Conservation (phyloP, 2,113 vertebrate genomes). For the Struthio camelus region DNA sequence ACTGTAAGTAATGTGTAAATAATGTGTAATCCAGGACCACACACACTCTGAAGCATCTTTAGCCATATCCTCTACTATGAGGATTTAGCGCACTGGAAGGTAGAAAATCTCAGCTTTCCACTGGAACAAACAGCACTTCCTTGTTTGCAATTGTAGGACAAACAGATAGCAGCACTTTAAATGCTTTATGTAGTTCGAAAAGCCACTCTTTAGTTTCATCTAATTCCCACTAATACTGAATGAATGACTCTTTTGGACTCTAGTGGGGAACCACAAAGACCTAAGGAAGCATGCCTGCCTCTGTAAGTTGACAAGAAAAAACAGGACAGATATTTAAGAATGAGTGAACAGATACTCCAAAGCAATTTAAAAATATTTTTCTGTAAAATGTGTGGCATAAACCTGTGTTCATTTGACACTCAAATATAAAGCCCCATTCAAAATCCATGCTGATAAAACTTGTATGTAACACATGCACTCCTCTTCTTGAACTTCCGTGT, state of each 20-base stretch:
- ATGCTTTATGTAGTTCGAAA: neutral
- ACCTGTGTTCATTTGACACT: neutral
- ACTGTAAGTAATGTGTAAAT: neutral
- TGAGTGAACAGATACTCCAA: neutral
- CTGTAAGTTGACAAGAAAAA: neutral
- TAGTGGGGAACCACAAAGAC: neutral
- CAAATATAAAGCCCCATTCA: neutral
- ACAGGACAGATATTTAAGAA: neutral
- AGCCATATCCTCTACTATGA: neutral
- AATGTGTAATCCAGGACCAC: neutral
- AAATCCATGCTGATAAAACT: neutral
- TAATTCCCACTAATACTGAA: neutral
- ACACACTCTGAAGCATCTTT: neutral
- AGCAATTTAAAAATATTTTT: neutral
- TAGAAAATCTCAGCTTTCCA: neutral
- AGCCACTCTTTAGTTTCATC: neutral
- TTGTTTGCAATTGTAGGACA: neutral
- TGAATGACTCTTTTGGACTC: neutral
- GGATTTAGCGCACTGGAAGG: neutral
- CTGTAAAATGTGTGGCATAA: neutral
- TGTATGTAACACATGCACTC: neutral
- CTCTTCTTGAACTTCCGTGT: neutral
- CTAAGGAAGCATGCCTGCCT: neutral
- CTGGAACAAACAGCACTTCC: neutral
- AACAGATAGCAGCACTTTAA: neutral